Conservation (phyloP, 2,888 invertebrate species). For the Empis stercorea region DNA sequence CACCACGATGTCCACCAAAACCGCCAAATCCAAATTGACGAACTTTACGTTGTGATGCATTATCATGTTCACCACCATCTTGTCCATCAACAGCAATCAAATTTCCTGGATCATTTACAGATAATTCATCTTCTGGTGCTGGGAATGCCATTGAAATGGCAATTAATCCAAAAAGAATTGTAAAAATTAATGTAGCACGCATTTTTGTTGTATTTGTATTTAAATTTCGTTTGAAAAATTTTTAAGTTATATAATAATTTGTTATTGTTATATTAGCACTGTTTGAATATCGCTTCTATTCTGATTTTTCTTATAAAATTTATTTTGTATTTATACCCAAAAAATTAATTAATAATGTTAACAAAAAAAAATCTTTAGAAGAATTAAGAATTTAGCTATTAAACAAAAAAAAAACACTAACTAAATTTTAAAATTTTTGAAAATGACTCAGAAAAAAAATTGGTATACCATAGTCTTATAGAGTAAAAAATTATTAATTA, state of each 20-base stretch:
- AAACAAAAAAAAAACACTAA: no score
- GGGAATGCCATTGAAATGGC: constrained; percentile 1
- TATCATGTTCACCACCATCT: neutral
- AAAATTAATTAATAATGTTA: no score
- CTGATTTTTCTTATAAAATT: no score
- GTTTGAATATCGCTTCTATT: no score
- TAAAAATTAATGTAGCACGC: neutral
- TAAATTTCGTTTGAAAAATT: neutral
- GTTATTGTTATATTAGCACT: no score
- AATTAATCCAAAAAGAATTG: neutral
- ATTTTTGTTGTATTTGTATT: neutral
- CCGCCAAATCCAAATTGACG: neutral
- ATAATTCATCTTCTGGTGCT: neutral
- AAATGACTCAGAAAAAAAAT: no score
- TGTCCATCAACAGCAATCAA: neutral
- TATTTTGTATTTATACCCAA: no score
- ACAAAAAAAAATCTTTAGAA: no score
- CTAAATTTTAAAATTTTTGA: no score
- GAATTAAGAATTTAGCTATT: no score
- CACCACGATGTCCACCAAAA: neutral
- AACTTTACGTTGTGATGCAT: neutral
- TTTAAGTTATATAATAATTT: neutral
- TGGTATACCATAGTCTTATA: no score
- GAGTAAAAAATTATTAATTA: no score
- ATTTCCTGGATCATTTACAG: neutral